Evolutionary conservation across 1,140 invertebrate species (phyloP).

Genomic region (Ectropis grisescens): DNA sequence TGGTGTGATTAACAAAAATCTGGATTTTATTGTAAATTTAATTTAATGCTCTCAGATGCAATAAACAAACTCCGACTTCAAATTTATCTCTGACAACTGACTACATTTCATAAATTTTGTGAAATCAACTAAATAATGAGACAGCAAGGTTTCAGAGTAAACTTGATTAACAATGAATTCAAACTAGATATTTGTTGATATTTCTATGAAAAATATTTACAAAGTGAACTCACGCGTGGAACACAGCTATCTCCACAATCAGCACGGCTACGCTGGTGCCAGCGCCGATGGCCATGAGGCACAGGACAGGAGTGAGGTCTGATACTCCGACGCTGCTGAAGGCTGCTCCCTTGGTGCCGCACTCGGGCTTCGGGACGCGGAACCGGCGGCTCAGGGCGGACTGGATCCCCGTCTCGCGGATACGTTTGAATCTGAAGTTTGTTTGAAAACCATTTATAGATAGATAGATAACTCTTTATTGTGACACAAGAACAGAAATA

Average conservation of each 20-base stretch:
- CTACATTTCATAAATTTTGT: too few species aligned
- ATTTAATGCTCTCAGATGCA: not conserved
- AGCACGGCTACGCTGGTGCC: slow-evolving; percentile 19
- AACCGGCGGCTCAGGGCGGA: slow-evolving; percentile 26
- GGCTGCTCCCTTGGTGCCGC: slow-evolving; percentile 23
- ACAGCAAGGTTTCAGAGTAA: too few species aligned
- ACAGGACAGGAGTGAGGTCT: slow-evolving; percentile 32
- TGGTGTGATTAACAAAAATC: too few species aligned
- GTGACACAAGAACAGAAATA: too few species aligned
- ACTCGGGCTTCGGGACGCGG: slow-evolving; percentile 31
- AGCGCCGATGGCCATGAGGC: slow-evolving; percentile 39
- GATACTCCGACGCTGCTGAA: slow-evolving; percentile 43
- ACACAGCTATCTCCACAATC: slow-evolving; percentile 24
- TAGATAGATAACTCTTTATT: too few species aligned
- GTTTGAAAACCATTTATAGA: too few species aligned
- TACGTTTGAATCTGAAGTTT: slow-evolving; percentile 40
- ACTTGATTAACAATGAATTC: too few species aligned
- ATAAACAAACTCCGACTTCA: not conserved
- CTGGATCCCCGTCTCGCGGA: slow-evolving; percentile 42
- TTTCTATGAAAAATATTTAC: too few species aligned
- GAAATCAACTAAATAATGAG: not conserved
- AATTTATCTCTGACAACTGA: too few species aligned
- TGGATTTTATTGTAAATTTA: too few species aligned
- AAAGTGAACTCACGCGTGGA: too few species aligned
- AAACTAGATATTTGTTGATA: too few species aligned